Conservation (phyloP, 2,113 vertebrate species). For the Bos taurus region ARS-UCD2.0 NC_037333.1:74478501-74479000, state of each 20-base stretch:
- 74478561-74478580: background rate
- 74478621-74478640: background rate
- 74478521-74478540: background rate
- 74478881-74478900: background rate
- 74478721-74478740: background rate
- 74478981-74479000: background rate
- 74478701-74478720: background rate
- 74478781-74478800: background rate
- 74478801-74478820: background rate
- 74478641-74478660: background rate
- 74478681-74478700: background rate
- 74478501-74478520: background rate
- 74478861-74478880: background rate
- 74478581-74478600: background rate
- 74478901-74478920: background rate
- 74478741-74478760: background rate
- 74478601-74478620: background rate
- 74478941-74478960: background rate
- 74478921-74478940: background rate
- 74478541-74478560: background rate
- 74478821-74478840: background rate
- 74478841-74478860: background rate
- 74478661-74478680: background rate
- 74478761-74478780: background rate
- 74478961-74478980: background rate